phyloP scores from a whole-genome alignment of 2,113 vertebrate species.

The Struthio camelus region DNA sequence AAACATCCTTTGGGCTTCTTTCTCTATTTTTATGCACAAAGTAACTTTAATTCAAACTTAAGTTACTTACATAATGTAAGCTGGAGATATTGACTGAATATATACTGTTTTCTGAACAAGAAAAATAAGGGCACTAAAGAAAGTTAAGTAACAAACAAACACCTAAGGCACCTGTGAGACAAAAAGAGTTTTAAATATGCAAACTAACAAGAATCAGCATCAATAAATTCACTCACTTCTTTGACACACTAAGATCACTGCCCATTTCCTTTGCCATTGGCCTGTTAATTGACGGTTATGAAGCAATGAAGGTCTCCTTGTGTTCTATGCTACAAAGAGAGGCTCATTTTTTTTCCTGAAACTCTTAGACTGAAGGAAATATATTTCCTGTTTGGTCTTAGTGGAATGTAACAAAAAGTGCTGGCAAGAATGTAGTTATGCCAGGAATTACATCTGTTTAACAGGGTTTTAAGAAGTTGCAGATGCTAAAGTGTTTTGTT shows the following conservation, averaged over 20 bases:
- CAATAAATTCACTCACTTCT: not conserved
- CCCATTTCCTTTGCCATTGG: not conserved
- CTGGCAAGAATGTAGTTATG: conserved; percentile 10
- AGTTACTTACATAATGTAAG: not conserved
- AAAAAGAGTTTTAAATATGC: not conserved
- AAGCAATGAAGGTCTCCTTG: conserved; percentile 24
- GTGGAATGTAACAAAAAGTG: conserved; percentile 11
- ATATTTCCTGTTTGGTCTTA: conserved; percentile 32
- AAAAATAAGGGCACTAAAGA: not conserved
- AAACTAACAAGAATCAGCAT: not conserved
- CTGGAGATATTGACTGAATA: not conserved
- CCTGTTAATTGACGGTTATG: not conserved
- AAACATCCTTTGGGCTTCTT: not conserved
- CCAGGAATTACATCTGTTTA: conserved; percentile 3
- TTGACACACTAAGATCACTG: not conserved
- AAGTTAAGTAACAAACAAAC: not conserved
- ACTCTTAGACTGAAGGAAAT: not conserved
- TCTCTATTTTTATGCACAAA: not conserved
- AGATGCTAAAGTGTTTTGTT: not conserved
- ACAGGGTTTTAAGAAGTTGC: conserved; percentile 2
- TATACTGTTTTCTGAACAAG: not conserved
- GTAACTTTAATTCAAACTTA: not conserved
- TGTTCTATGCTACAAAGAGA: not conserved
- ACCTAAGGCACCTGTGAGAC: not conserved
- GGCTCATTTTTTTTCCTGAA: not conserved